A percentile compares a stretch with the other conserved stretches of the same genome.
Evolutionary conservation across 2,797 vertebrate species (phyloP).

Genomic region (Cheirogaleus major): DNA sequence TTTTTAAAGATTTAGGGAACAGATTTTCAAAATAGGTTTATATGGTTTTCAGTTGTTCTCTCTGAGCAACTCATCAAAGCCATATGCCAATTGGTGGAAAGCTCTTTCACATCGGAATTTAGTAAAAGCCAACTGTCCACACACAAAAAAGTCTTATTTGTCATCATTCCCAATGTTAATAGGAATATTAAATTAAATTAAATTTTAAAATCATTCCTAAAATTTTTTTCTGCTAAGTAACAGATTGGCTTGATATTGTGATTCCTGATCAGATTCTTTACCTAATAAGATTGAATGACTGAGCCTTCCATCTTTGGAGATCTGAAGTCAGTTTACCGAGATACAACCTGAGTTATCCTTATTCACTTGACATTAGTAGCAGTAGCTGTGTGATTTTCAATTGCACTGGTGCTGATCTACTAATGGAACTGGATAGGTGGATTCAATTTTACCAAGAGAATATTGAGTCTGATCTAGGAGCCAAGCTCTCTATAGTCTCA

Average conservation of each 20-base stretch:
- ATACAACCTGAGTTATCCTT: background rate
- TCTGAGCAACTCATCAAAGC: background rate
- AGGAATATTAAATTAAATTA: background rate
- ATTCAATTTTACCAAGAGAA: constrained; percentile 16
- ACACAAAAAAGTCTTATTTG: background rate
- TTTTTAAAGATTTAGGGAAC: background rate
- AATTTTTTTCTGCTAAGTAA: constrained; percentile 22
- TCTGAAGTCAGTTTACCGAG: background rate
- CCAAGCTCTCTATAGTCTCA: background rate
- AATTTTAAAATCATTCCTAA: background rate
- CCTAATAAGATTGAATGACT: background rate
- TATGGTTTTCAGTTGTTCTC: background rate
- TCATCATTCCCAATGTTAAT: background rate
- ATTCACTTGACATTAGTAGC: background rate
- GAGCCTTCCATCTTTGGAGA: background rate
- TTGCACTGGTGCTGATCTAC: background rate
- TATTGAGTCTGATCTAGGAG: background rate
- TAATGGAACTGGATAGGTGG: background rate
- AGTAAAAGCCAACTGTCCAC: background rate
- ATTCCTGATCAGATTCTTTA: background rate
- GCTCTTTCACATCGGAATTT: background rate
- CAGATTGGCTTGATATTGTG: background rate
- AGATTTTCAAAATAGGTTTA: background rate
- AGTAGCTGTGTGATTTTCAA: background rate
- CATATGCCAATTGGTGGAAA: background rate